Base-by-base conservation (phyloP, 2,113 vertebrate genomes). In the Natator depressus region DNA sequence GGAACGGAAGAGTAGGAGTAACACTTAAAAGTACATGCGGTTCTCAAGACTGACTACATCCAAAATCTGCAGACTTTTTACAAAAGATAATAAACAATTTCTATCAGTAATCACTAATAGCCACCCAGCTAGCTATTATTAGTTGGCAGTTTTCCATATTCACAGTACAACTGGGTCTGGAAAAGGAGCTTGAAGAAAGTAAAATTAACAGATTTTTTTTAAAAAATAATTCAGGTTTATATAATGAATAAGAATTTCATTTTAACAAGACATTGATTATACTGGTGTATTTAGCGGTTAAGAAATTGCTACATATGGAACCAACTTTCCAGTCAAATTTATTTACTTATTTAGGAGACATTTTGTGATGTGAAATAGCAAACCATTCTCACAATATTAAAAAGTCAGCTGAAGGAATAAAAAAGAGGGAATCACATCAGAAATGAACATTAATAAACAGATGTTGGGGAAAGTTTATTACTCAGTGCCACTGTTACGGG, bases 301-400 rank as follows among this genome's bases (percentile, higher is more conserved):
- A 80, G 50, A 65, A 93, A 6, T 27, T 84, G 5, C 16, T 93
- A 93, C 53, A 72, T 78, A 85, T 55, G 8, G 27, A 22, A 38
- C 49, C 80, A 88, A 8, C 54, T 51, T 92, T 89, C 10, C 0
- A 25, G 87, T 87, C 47, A 62, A 46, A 4, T 24, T 24, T 90
- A 4, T 93, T 91, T 93, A 27, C 92, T 85, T 92, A 59, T 55
- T 16, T 7, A 50, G 5, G 4, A 16, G 89, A 90, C 90, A 17
- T 89, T 94, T 92, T 94, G 47, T 92, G 24, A 80, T 80, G 14
- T 17, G 84, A 91, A 93, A 80, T 82, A 85, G 31, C 82, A n/a
- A 76, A 14, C n/a, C 0, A 5, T 16, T 35, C 81, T 89, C 55
- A 42, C 80, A 55, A 20, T 81, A 47, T n/a, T 93, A 84, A 82